phyloP scores from a whole-genome alignment of 2,888 invertebrate genomes.

The Blastobasis adustella region DNA sequence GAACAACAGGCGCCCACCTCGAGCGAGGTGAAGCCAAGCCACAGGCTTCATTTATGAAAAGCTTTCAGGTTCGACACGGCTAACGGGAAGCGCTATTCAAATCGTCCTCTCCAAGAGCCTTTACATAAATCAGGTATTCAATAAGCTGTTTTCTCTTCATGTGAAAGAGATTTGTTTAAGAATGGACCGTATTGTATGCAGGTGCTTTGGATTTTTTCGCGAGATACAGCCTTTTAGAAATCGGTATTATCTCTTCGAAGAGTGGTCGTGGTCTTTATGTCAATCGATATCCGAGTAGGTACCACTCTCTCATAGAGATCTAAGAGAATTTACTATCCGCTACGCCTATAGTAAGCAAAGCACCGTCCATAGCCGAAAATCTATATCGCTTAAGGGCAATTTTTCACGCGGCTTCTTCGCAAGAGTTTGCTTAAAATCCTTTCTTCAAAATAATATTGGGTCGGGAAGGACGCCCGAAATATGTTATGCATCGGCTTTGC shows the following conservation, averaged over 20 bases:
- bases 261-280: too few species aligned
- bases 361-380: too few species aligned
- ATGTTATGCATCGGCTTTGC: slow-evolving; percentile 4
- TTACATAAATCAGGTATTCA: slow-evolving; percentile 59
- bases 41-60: slow-evolving; percentile 55
- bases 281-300: too few species aligned
- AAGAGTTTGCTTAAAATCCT: too few species aligned
- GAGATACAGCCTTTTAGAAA: too few species aligned
- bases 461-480: background rate
- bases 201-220: slow-evolving; percentile 1
- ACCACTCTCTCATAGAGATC: too few species aligned
- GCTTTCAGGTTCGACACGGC: slow-evolving; percentile 62
- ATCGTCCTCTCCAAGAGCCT: slow-evolving; percentile 54
- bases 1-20: slow-evolving; percentile 44
- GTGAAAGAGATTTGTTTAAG: slow-evolving; percentile 29
- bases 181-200: slow-evolving; percentile 7
- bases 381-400: too few species aligned
- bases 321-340: too few species aligned
- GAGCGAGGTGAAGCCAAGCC: slow-evolving; percentile 37
- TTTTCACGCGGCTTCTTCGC: too few species aligned
- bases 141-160: slow-evolving; percentile 47
- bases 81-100: slow-evolving; percentile 61
- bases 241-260: too few species aligned
- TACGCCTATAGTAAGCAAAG: too few species aligned
- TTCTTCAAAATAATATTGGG: too few species aligned